Percentiles rank a stretch among this genome's conserved stretches.
Conservation (phyloP, 2,113 vertebrate species). For the Alouatta palliata region DNA sequence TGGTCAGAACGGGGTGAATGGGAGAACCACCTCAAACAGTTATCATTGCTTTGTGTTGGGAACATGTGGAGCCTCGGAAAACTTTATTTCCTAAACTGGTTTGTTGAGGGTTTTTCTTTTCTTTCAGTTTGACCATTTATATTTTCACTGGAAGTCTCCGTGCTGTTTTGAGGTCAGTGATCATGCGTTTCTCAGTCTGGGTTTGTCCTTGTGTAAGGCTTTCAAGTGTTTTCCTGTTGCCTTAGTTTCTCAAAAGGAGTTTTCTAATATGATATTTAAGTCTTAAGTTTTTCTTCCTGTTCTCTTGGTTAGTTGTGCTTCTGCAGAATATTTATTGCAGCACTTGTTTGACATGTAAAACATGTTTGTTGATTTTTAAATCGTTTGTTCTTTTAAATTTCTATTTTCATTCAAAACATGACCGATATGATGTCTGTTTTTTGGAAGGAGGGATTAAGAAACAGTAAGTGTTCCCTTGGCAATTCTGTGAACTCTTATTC, state of each 20-base stretch:
- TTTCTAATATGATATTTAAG: neutral
- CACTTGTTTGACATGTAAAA: neutral
- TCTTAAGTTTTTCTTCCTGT: neutral
- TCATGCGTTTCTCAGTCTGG: neutral
- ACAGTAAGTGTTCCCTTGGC: neutral
- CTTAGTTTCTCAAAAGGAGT: neutral
- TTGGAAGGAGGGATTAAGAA: neutral
- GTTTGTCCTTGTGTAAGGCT: neutral
- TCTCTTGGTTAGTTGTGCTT: neutral
- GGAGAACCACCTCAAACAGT: neutral
- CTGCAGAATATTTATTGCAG: neutral
- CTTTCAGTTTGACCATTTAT: too few relatives aligned
- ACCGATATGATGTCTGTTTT: neutral
- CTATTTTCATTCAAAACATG: neutral
- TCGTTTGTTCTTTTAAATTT: neutral
- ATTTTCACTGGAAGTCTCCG: neutral
- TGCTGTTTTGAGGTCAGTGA: too few relatives aligned
- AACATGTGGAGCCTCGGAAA: neutral
- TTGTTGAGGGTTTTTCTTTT: neutral
- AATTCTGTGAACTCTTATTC: neutral
- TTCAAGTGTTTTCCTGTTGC: rapidly evolving
- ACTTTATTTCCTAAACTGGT: neutral
- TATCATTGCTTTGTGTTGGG: neutral
- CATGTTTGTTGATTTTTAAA: neutral
- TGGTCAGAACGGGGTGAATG: neutral